These are phyloP conservation scores for Notodonta dromedarius DNA, from an alignment of 2,888 invertebrate species.

Conservation along the genomic window DNA sequence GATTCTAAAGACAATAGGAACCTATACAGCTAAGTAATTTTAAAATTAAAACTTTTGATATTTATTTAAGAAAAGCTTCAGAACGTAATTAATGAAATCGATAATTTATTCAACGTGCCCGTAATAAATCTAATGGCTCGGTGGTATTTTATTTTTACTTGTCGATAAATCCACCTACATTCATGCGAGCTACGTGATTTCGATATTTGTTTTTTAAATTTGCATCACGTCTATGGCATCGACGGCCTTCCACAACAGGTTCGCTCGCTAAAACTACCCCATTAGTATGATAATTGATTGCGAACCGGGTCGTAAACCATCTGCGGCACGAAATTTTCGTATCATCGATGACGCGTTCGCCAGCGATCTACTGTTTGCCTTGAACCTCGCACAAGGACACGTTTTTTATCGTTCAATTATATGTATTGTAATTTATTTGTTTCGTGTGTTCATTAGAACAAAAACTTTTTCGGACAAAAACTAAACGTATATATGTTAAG, in stretches of 20 bases:
- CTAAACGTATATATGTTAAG: slow-evolving; percentile 2
- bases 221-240: slow-evolving; percentile 32
- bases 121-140: slow-evolving; percentile 17
- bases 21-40: no score
- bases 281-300: slow-evolving; percentile 74
- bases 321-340: slow-evolving; percentile 29
- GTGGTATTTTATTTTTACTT: slow-evolving; percentile 15
- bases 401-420: slow-evolving; percentile 30
- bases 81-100: neutral
- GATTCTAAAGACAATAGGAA: no score
- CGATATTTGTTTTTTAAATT: slow-evolving; percentile 18
- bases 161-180: slow-evolving; percentile 27
- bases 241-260: slow-evolving; percentile 52
- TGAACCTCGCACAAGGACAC: slow-evolving; percentile 43
- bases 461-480: slow-evolving; percentile 14
- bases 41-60: no score
- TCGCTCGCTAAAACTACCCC: slow-evolving; percentile 59
- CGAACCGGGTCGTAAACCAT: slow-evolving; percentile 58
- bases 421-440: slow-evolving; percentile 27
- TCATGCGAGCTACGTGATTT: slow-evolving; percentile 23
- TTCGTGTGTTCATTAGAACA: slow-evolving; percentile 23
- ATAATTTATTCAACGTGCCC: slow-evolving; percentile 13
- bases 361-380: slow-evolving; percentile 30
- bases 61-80: neutral
- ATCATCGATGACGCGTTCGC: slow-evolving; percentile 25